These are phyloP conservation scores for Cynoglossus semilaevis DNA, from an alignment of 2,113 vertebrate species.

Conservation along the genomic window DNA sequence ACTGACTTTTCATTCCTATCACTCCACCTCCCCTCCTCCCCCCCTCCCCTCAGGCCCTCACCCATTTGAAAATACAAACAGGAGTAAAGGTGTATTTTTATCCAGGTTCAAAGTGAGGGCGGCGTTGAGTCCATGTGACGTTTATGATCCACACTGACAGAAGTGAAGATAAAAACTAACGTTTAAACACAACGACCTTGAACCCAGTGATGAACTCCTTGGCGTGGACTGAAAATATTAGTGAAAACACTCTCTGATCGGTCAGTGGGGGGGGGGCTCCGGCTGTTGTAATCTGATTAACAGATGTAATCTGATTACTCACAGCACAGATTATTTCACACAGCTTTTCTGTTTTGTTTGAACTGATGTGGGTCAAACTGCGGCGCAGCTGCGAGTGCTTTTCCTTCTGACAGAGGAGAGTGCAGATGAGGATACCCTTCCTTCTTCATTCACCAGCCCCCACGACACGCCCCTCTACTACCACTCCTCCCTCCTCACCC, in stretches of 20 bases:
- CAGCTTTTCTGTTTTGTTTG: neutral
- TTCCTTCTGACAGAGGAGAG: neutral
- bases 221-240: too few relatives aligned
- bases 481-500: neutral
- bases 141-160: constrained; percentile 21
- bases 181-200: constrained; percentile 25
- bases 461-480: neutral
- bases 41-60: neutral
- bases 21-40: too few relatives aligned
- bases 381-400: too few relatives aligned
- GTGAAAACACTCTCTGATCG: too few relatives aligned
- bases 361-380: constrained; percentile 1
- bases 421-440: neutral
- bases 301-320: neutral
- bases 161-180: constrained; percentile 45
- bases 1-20: too few relatives aligned
- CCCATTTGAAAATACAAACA: neutral
- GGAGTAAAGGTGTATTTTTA: constrained; percentile 2
- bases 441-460: too few relatives aligned
- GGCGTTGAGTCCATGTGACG: neutral
- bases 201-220: constrained; percentile 5
- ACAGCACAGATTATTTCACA: too few relatives aligned
- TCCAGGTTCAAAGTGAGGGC: constrained; percentile 33
- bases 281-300: too few relatives aligned
- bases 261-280: too few relatives aligned